These are phyloP conservation scores for Lordiphosa clarofinis DNA, from an alignment of 1,140 invertebrate species.

Conservation along the genomic window DNA sequence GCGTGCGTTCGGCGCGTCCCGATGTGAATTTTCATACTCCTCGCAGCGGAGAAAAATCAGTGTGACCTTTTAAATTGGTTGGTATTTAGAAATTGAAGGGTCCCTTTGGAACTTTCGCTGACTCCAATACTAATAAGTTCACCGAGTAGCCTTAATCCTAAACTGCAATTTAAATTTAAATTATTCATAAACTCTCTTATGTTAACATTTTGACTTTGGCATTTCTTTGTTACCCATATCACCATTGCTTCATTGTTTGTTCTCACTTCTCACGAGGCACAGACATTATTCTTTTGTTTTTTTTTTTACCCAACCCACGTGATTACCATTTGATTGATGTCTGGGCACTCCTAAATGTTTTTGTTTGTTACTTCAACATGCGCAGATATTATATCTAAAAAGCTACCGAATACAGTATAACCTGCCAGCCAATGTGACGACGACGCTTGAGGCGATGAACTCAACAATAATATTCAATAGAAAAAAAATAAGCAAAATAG, in stretches of 20 bases:
- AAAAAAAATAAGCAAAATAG: background rate
- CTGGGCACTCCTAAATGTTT: constrained; percentile 55
- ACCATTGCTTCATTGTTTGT: background rate
- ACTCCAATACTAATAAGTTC: no score
- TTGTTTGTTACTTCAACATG: constrained; percentile 36
- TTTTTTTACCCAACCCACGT: constrained; percentile 44
- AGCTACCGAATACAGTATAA: constrained; percentile 45
- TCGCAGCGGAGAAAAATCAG: no score
- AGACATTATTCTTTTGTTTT: constrained; percentile 4
- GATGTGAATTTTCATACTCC: no score
- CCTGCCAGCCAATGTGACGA: constrained; percentile 10
- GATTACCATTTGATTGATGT: constrained; percentile 70
- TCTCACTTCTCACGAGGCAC: background rate
- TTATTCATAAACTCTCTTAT: background rate
- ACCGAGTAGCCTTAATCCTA: no score
- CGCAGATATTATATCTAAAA: constrained; percentile 29
- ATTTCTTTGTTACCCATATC: constrained; percentile 16
- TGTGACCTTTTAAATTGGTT: no score
- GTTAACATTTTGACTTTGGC: constrained; percentile 14
- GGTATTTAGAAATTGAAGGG: no score
- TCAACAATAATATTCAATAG: constrained; percentile 5
- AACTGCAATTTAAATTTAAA: no score
- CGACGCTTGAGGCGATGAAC: constrained; percentile 4
- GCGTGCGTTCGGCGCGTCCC: no score
- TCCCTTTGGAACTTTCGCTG: no score